phyloP scores from a whole-genome alignment of 1,140 invertebrate species.

The Paralvinella palmiformis region DNA sequence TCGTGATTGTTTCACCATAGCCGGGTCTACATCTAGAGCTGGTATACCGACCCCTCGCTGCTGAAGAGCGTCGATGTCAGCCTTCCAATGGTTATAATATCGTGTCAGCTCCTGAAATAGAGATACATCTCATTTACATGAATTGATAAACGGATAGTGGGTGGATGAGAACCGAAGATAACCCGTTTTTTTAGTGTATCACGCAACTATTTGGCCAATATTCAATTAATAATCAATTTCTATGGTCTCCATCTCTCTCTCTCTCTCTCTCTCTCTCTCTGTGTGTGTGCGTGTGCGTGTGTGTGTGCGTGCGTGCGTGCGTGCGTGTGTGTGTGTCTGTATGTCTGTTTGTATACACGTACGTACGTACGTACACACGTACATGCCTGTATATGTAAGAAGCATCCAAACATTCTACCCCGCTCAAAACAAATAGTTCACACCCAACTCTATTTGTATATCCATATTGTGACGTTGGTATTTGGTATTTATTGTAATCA shows the following conservation, averaged over 20 bases:
- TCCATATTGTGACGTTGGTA: too few relatives aligned
- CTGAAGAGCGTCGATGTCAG: conserved; percentile 5
- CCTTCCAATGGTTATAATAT: conserved; percentile 12
- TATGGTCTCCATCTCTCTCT: too few relatives aligned
- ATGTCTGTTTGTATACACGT: too few relatives aligned
- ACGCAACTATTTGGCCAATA: not conserved
- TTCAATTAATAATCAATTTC: not conserved
- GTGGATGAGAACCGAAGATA: not conserved
- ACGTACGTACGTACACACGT: not conserved
- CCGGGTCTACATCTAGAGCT: conserved; percentile 1
- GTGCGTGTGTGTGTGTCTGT: not conserved
- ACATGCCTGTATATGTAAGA: not conserved
- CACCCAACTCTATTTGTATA: too few relatives aligned
- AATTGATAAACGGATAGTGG: not conserved
- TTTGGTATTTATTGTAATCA: too few relatives aligned
- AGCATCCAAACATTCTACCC: too few relatives aligned
- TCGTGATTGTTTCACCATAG: not conserved
- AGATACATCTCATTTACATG: not conserved
- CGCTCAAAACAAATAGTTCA: too few relatives aligned
- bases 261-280: too few relatives aligned
- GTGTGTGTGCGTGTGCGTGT: not conserved
- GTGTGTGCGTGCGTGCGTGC: not conserved
- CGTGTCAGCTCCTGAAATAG: conserved; percentile 9
- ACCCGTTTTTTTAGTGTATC: not conserved
- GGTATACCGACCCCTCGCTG: conserved; percentile 7